These are phyloP conservation scores for Spheniscus humboldti DNA, from an alignment of 2,797 vertebrate genomes.

Conservation along the genomic window DNA sequence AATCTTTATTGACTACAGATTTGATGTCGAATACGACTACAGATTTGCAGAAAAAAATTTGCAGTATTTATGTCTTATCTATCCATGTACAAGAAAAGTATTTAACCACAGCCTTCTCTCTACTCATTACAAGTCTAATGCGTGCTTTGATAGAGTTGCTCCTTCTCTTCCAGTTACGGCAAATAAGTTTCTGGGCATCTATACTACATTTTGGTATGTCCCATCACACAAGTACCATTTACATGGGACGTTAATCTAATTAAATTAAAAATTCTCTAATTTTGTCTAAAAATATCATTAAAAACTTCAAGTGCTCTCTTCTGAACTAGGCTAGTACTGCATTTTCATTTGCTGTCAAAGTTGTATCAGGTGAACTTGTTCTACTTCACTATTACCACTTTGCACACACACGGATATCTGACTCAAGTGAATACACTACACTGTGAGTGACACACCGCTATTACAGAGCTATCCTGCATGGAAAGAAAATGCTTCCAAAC, in stretches of 20 bases:
- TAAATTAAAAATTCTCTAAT: neutral
- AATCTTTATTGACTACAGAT: neutral
- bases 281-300: neutral
- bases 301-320: neutral
- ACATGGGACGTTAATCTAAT: neutral
- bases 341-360: neutral
- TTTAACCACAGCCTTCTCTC: neutral
- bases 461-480: neutral
- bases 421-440: rapidly evolving
- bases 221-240: neutral
- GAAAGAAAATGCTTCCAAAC: neutral
- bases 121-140: neutral
- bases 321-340: neutral
- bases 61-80: neutral
- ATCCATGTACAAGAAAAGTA: neutral
- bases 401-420: rapidly evolving
- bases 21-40: neutral
- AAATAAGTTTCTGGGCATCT: neutral
- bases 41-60: neutral
- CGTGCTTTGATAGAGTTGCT: neutral
- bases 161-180: neutral
- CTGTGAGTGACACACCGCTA: rapidly evolving
- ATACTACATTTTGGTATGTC: neutral
- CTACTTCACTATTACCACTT: neutral
- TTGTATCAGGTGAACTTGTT: neutral